phyloP scores from a whole-genome alignment of 1,140 invertebrate genomes.

The Octopus bimaculoides region DNA sequence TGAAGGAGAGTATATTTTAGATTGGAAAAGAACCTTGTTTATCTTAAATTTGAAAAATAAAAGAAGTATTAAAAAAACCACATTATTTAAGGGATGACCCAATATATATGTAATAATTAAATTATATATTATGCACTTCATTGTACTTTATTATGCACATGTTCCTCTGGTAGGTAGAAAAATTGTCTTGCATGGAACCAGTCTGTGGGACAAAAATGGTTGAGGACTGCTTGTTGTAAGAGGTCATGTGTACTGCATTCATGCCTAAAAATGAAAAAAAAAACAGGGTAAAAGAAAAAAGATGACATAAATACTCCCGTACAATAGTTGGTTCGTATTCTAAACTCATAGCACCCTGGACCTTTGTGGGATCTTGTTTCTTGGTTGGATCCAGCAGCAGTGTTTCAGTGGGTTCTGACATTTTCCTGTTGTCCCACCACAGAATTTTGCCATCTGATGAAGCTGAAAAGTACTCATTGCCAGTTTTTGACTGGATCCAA shows the following conservation, averaged over 20 bases:
- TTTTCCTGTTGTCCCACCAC: constrained; percentile 85
- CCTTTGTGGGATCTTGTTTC: constrained; percentile 70
- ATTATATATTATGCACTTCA: no score
- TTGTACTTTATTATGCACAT: no score
- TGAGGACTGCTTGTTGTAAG: no score
- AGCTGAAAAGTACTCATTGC: constrained; percentile 77
- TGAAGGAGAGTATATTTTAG: no score
- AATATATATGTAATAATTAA: no score
- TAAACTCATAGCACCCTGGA: constrained; percentile 76
- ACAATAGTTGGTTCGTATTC: constrained; percentile 87
- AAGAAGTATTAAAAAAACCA: no score
- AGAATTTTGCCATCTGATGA: constrained; percentile 81
- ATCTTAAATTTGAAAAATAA: no score
- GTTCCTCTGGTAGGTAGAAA: no score
- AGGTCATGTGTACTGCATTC: not conserved
- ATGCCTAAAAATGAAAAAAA: not conserved
- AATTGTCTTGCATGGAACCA: no score
- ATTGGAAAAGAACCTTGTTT: no score
- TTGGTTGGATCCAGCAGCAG: constrained; percentile 78
- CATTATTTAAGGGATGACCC: no score
- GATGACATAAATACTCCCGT: constrained; percentile 17
- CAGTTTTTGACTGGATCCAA: constrained; percentile 58
- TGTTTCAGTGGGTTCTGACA: constrained; percentile 76
- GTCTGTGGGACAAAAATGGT: no score
- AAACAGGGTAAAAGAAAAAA: not conserved